Evolutionary conservation across 1,140 invertebrate genomes (phyloP).

Genomic region (Calephelis virginiensis): DNA sequence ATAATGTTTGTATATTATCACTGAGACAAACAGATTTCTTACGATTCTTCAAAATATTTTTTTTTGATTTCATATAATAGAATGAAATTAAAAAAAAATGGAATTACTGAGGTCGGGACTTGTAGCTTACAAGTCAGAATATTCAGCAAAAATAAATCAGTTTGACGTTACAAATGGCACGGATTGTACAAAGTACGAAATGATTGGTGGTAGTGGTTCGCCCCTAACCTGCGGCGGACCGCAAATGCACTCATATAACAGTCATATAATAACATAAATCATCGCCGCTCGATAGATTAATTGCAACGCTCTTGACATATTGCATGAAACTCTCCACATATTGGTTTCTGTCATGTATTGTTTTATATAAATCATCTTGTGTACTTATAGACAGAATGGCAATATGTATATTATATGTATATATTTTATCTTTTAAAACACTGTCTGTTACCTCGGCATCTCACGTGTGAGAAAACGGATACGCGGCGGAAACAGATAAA

Average conservation of each 20-base stretch:
- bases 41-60: too few relatives aligned
- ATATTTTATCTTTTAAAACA: too few relatives aligned
- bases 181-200: background rate
- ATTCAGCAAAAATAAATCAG: background rate
- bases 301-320: conserved; percentile 21
- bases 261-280: conserved; percentile 27
- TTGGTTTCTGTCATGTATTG: background rate
- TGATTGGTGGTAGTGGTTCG: background rate
- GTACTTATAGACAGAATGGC: too few relatives aligned
- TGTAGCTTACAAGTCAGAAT: background rate
- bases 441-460: too few relatives aligned
- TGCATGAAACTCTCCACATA: conserved; percentile 9
- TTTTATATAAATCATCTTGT: background rate
- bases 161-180: background rate
- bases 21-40: too few relatives aligned
- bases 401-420: too few relatives aligned
- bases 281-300: conserved; percentile 24
- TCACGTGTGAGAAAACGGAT: too few relatives aligned
- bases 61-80: too few relatives aligned
- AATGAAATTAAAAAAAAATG: too few relatives aligned
- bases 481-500: too few relatives aligned
- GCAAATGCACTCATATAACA: conserved; percentile 25
- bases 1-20: too few relatives aligned
- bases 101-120: too few relatives aligned
- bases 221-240: background rate